These are phyloP conservation scores for Cynopterus brachyotis DNA, from an alignment of 2,113 vertebrate species.

Conservation along the genomic window DNA sequence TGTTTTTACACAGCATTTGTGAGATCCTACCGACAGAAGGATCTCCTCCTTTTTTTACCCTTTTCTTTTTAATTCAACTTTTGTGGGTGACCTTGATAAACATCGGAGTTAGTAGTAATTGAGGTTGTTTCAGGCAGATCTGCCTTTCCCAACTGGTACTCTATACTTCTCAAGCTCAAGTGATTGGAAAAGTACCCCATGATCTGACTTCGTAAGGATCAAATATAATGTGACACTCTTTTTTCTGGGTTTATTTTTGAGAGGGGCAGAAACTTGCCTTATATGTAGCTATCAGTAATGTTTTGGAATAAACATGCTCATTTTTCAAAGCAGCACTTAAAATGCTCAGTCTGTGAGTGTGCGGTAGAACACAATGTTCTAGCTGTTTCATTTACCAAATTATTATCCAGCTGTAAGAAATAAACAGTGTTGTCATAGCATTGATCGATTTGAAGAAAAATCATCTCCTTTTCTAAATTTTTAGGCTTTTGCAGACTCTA, in stretches of 20 bases:
- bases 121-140: background rate
- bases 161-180: background rate
- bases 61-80: background rate
- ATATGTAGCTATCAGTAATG: background rate
- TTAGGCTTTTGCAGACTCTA: background rate
- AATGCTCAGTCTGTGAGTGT: background rate
- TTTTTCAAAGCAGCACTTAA: background rate
- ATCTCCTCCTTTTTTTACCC: background rate
- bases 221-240: background rate
- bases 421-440: background rate
- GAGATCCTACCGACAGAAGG: background rate
- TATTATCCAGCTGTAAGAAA: background rate
- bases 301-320: background rate
- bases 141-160: background rate
- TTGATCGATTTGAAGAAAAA: constrained; percentile 33
- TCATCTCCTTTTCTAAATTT: background rate
- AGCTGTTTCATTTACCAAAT: background rate
- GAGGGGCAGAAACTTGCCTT: background rate
- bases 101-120: background rate
- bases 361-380: background rate
- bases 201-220: background rate
- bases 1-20: background rate
- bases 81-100: background rate
- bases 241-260: background rate
- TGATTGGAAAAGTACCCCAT: background rate